Percentiles rank a stretch among this genome's conserved stretches.
phyloP scores from a whole-genome alignment of 2,113 vertebrate species.

The Leptosomus discolor region DNA sequence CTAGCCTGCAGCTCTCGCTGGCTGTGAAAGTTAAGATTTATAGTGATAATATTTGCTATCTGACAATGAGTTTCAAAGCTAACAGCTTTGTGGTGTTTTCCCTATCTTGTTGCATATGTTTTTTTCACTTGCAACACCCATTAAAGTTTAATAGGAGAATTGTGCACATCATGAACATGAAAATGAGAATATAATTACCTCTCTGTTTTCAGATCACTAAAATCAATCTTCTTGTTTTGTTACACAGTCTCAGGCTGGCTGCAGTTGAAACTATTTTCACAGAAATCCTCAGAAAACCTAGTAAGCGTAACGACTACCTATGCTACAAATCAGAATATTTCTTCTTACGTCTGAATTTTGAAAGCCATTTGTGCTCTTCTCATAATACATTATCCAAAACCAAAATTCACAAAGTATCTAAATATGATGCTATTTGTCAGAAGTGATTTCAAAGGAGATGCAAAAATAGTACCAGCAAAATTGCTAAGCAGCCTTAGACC shows the following conservation, averaged over 20 bases:
- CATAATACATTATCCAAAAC: neutral
- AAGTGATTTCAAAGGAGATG: conserved; percentile 21
- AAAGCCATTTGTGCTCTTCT: neutral
- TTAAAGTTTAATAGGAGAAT: conserved; percentile 57
- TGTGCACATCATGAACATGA: conserved; percentile 46
- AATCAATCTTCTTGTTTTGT: conserved; percentile 50
- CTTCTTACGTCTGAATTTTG: neutral
- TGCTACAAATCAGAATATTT: neutral
- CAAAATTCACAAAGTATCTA: neutral
- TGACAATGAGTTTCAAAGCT: conserved; percentile 33
- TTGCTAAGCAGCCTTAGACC: neutral
- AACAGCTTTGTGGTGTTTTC: conserved; percentile 34
- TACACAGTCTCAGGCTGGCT: neutral
- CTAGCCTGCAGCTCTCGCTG: conserved; percentile 6
- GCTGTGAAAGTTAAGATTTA: conserved; percentile 55
- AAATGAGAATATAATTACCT: conserved; percentile 64
- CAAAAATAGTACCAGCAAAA: conserved; percentile 8
- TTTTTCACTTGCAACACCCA: conserved; percentile 25
- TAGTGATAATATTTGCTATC: conserved; percentile 24
- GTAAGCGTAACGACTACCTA: neutral
- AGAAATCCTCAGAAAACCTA: neutral
- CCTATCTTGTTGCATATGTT: conserved; percentile 29
- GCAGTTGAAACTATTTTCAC: neutral
- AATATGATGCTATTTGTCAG: neutral
- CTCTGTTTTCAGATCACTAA: conserved; percentile 48